A percentile compares a stretch with the other conserved stretches of the same genome.
These are phyloP conservation scores for Scalopus aquaticus DNA, from an alignment of 2,113 vertebrate species.

Conservation along the genomic window DNA sequence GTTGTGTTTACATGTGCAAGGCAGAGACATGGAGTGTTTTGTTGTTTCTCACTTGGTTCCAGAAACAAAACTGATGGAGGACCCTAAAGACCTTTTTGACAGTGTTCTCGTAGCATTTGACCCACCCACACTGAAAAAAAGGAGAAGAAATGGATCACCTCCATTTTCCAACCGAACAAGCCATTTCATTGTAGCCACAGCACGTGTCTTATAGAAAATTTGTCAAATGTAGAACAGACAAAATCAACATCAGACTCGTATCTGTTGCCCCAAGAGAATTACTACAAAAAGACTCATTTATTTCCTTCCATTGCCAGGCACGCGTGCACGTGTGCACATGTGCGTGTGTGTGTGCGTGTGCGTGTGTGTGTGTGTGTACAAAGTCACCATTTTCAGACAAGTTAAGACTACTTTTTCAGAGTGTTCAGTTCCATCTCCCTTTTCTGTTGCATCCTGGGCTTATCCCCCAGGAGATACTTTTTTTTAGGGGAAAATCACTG, in stretches of 20 bases:
- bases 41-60: background rate
- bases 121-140: background rate
- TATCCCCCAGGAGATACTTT: background rate
- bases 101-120: background rate
- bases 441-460: background rate
- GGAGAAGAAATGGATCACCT: fast-evolving
- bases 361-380: background rate
- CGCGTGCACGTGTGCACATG: too few relatives aligned
- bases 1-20: fast-evolving
- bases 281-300: background rate
- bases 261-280: background rate
- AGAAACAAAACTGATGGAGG: background rate
- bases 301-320: background rate
- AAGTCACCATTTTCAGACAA: background rate
- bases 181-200: background rate
- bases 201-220: too few relatives aligned
- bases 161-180: background rate
- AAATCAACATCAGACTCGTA: too few relatives aligned
- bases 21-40: background rate
- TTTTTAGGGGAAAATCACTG: background rate
- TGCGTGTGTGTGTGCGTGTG: too few relatives aligned
- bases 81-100: background rate
- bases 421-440: background rate
- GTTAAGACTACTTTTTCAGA: background rate
- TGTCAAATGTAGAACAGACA: too few relatives aligned